These are phyloP conservation scores for Chlorodrepanis virens DNA, from an alignment of 2,113 vertebrate species.

Conservation along the genomic window DNA sequence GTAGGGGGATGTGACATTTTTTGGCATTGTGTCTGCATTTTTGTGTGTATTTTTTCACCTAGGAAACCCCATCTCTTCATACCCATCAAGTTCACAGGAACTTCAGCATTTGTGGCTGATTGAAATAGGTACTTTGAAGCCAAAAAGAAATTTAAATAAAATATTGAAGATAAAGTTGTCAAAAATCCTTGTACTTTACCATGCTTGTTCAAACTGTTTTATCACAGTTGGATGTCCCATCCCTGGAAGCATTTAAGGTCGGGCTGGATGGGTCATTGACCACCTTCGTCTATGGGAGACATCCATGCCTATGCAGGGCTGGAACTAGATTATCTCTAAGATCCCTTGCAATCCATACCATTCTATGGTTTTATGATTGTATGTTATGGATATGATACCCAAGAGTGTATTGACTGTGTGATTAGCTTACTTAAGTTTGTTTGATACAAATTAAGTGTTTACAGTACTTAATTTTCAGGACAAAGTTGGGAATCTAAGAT, in stretches of 20 bases:
- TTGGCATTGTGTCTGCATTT: not conserved
- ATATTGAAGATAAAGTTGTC: not conserved
- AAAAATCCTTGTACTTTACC: not conserved
- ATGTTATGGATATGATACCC: not conserved
- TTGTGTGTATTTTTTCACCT: conserved; percentile 41
- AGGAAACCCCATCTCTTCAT: conserved; percentile 3
- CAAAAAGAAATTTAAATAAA: not conserved
- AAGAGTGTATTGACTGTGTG: not conserved
- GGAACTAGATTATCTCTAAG: not conserved
- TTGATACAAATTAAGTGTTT: not conserved
- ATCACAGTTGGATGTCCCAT: not conserved
- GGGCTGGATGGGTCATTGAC: not conserved
- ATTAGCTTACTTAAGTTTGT: not conserved
- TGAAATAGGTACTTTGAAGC: not conserved
- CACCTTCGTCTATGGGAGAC: not conserved
- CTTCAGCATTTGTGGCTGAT: not conserved
- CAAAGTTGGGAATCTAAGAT: not conserved
- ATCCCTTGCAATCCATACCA: not conserved
- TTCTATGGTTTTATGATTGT: not conserved
- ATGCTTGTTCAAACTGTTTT: not conserved
- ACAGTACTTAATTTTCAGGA: not conserved
- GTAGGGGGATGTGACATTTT: not conserved
- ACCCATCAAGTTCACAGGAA: not conserved
- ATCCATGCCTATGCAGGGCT: not conserved
- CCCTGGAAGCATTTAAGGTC: not conserved